Base-by-base conservation (phyloP, 1,140 invertebrate species). In the Pomacea maculata region DNA sequence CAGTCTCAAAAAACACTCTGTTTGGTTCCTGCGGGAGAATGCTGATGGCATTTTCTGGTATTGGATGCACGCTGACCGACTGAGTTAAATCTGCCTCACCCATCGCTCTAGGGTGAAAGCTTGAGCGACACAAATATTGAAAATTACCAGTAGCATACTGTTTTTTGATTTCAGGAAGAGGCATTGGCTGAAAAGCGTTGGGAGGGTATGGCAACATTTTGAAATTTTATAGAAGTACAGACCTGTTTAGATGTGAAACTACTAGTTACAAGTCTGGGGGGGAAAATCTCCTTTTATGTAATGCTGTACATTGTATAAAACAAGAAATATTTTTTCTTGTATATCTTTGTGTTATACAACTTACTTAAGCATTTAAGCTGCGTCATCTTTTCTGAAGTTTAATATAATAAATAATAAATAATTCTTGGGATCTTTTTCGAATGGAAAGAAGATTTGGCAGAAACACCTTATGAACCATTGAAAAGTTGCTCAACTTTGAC, bases 181-280 rank as follows among this genome's bases (percentile, higher is more conserved):
- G 52, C 64, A 65, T 29, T 55, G 65, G 12, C 67, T 25, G n/a
- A n/a, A 54, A 78, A 2, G 65, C 67, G 21, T 78, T 78, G 15
- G 77, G 77, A 54, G 77, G 67, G 65, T 70, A 78, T 52, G 77
- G 34, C 25, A 78, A 70, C 77, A 78, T 78, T 71, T 61, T 61
- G 57, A 61, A 61, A 17, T 61, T 61, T 17, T 17, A 6, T 45
- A 45, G 34, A 61, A 4, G 11, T 6, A 61, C 15, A 61, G 11
- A 14, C 57, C 15, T 6, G 11, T 61, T 61, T 14, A 14, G 0
- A 61, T 61, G 57, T 8, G 1, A 61, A 61, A 61, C 1, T 17
- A 61, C 57, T 61, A 61, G 11, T 61, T 61, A 2, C 57, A 61
- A 17, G 11, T 61, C 15, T 45, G 34, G 6, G 34, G 34, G 6